Conservation (phyloP, 2,113 vertebrate genomes). For the Paradisaea rubra region DNA sequence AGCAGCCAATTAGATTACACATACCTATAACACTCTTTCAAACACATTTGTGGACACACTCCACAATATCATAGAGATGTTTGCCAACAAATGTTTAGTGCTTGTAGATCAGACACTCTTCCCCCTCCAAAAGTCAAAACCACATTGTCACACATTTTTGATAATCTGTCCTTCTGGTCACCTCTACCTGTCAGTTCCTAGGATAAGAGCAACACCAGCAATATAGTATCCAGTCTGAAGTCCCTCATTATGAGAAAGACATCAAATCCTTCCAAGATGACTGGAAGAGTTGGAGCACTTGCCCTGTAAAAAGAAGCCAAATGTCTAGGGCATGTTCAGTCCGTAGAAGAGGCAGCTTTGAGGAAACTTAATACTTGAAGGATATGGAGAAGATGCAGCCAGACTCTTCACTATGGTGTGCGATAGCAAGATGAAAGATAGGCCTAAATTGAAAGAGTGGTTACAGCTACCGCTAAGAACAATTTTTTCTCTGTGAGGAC, state of each 20-base stretch:
- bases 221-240: neutral
- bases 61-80: neutral
- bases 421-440: neutral
- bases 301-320: fast-evolving
- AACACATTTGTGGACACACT: neutral
- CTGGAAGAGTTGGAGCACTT: neutral
- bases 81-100: neutral
- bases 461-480: neutral
- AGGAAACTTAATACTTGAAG: neutral
- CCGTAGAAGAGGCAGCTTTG: neutral
- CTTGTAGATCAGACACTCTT: neutral
- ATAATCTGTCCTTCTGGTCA: neutral
- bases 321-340: too few relatives aligned
- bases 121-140: neutral
- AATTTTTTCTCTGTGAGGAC: neutral
- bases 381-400: neutral
- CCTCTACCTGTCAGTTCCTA: neutral
- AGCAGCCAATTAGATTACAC: neutral
- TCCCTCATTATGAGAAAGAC: neutral
- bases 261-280: neutral
- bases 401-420: too few relatives aligned
- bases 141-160: neutral
- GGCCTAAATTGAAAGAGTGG: neutral
- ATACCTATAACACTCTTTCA: neutral
- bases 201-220: neutral